Percentiles rank a stretch among this genome's conserved stretches.
phyloP scores from a whole-genome alignment of 1,140 invertebrate species.

The Scylla paramamosain region DNA sequence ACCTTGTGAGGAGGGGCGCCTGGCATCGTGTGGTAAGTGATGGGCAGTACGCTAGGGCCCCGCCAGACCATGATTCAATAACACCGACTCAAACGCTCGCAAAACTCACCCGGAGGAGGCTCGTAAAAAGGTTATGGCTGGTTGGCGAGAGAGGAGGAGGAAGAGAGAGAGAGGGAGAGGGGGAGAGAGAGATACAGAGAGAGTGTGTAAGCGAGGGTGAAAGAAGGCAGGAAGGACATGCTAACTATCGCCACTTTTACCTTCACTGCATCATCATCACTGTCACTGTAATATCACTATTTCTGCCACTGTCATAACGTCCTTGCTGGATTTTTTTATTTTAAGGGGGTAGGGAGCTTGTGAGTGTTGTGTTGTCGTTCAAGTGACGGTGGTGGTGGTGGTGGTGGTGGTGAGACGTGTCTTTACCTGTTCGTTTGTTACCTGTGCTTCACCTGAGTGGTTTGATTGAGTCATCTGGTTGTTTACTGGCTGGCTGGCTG shows the following conservation, averaged over 20 bases:
- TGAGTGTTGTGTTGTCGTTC: no score
- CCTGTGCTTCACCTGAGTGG: no score
- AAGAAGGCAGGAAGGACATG: neutral
- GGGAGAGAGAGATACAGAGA: neutral
- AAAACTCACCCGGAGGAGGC: constrained; percentile 71
- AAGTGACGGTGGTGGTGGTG: no score
- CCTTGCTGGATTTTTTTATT: no score
- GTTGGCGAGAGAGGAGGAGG: constrained; percentile 10
- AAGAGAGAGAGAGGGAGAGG: neutral
- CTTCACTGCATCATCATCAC: neutral
- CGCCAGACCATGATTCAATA: constrained; percentile 72
- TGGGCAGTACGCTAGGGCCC: constrained; percentile 63
- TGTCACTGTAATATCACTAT: neutral
- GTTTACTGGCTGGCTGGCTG: no score
- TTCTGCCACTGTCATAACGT: neutral
- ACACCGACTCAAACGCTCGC: constrained; percentile 74
- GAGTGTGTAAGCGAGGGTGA: constrained; percentile 17
- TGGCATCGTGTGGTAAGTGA: constrained; percentile 65
- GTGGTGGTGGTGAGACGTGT: no score
- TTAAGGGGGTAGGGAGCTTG: no score
- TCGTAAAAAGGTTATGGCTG: constrained; percentile 75
- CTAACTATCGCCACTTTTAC: neutral
- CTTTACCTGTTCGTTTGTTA: no score
- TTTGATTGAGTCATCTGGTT: no score
- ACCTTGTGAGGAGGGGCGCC: constrained; percentile 46